Base-by-base conservation (phyloP, 2,888 invertebrate species). In the Rhopalosiphum nymphaeae region DNA sequence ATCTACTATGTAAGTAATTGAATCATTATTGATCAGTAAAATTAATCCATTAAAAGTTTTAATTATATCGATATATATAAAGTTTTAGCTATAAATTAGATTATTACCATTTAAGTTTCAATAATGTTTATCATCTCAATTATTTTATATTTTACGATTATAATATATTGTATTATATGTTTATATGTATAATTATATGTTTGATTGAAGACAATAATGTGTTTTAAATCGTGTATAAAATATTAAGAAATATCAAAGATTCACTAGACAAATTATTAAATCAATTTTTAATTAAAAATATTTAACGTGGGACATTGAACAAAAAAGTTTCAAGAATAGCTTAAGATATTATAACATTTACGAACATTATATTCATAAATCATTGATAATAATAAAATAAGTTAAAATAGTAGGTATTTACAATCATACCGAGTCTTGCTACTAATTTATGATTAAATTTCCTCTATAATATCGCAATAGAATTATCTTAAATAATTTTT, bases 191-290 rank as follows among this genome's bases (percentile, higher is more conserved):
- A 78, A 36, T 16, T 86, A 44, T 86, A 13, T 16, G 3, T 46
- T 78, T 2, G 44, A 44, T 44, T 42, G 9, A 13, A 44, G 3
- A 29, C 13, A 42, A 86, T 3, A 53, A n/a, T 21, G 21, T 16
- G 16, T 67, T 67, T 53, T 25, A 36, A 36, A 88, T 36, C 0
- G 10, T 90, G 46, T 67, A 67, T n/a, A n/a, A 46, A 4, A 3
- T 46, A 7, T n/a, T 53, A 53, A 53, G 21, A 53, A 21, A 4
- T 53, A 53, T 53, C 16, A 16, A 21, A 53, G 16, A 21, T 53
- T 42, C 16, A 9, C 57, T 49, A 88, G 42, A 92, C 87, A 56
- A 87, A 61, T 53, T 67, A 92, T 87, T 49, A 49, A 61, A 92
- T 67, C 46, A 10, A 61, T 46, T 49, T 56, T 56, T 86, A 57